Base-by-base conservation (phyloP, 2,113 vertebrate species). In the Alces alces region DNA sequence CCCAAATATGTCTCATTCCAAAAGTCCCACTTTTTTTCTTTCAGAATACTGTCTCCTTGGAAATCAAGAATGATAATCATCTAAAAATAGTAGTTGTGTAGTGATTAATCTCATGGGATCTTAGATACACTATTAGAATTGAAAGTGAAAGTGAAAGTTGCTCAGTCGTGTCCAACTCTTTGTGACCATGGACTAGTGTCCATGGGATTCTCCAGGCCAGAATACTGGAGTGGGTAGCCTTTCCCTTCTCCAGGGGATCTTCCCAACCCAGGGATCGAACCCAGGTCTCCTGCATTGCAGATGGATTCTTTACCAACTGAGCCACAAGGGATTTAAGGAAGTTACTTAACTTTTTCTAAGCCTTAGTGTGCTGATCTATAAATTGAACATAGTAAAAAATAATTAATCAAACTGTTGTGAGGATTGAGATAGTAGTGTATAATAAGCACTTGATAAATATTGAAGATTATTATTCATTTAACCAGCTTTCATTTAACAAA, bases 321-420 rank as follows among this genome's bases (percentile, higher is more conserved):
- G 64, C 64, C n/a, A 36, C 9, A 5, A 66, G 66, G 66, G 66
- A 70, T 36, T 70, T 83, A 92, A 54, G 50, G 28, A 96, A 95
- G 39, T 91, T 45, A 54, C 9, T 90, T 92, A 86, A 54, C 4
- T 73, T 86, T 93, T 95, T 90, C 27, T 92, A 93, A 95, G 39
- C 39, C 8, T 95, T 66, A 70, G 47, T 45, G 30, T 61, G 33
- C 50, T 93, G 52, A 87, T 95, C 43, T 97, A 7, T 60, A 70
- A 86, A 92, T 79, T 86, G 7, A 47, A 21, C 12, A 60, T 70
- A 27, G 15, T 96, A 73, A 88, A 89, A 95, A 94, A 47, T 70
- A 93, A 91, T 94, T 89, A 33, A 87, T 43, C 28, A 55, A 79
- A 45, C 58, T 94, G 33, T 85, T 95, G 47, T 96, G 90, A 96